Conservation (phyloP, 2,113 vertebrate species). For the Ameiurus melas region DNA sequence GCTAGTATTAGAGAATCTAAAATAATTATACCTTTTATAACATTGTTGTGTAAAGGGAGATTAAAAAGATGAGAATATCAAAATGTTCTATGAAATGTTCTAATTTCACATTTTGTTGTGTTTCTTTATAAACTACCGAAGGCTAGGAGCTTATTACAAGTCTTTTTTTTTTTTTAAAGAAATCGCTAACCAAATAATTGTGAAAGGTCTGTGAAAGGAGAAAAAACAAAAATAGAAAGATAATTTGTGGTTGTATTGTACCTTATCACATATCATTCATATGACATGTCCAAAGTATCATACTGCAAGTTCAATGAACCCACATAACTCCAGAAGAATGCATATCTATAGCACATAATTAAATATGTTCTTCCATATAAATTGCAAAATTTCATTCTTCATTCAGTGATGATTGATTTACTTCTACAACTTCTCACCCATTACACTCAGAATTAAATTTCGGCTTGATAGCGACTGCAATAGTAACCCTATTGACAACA, state of each 20-base stretch:
- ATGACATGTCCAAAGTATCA: background rate
- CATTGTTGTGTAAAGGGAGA: background rate
- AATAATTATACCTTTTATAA: background rate
- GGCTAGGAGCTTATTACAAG: background rate
- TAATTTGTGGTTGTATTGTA: background rate
- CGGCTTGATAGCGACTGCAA: conserved; percentile 3
- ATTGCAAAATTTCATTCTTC: background rate
- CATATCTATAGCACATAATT: background rate
- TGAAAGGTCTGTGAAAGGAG: background rate
- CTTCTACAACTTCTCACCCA: background rate
- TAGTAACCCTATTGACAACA: conserved; percentile 30
- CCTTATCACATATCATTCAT: background rate
- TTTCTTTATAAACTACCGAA: background rate
- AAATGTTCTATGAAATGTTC: background rate
- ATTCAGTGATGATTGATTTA: conserved; percentile 12
- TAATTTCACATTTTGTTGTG: background rate
- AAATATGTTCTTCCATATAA: background rate
- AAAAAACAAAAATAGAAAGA: background rate
- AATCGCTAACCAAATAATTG: background rate
- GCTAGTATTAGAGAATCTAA: background rate
- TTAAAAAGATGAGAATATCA: background rate
- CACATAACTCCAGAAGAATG: background rate
- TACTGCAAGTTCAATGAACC: background rate
- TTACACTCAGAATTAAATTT: background rate
- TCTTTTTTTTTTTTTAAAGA: background rate